These are phyloP conservation scores for Chionomys nivalis DNA, from an alignment of 2,113 vertebrate species.

Conservation along the genomic window DNA sequence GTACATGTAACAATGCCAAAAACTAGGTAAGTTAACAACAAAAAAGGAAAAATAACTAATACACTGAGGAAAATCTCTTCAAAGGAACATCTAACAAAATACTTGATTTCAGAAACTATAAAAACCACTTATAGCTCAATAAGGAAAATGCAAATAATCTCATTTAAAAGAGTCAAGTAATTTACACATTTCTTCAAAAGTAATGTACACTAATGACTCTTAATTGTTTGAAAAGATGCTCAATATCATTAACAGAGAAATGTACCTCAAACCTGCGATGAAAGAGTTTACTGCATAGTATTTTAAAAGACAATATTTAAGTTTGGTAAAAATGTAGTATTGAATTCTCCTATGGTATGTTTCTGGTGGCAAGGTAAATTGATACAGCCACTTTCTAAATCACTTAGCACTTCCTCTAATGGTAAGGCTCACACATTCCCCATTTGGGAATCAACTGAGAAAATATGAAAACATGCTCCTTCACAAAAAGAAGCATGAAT, in stretches of 20 bases:
- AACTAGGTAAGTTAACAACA: neutral
- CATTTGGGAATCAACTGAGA: neutral
- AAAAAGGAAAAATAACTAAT: neutral
- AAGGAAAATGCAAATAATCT: neutral
- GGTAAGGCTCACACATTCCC: neutral
- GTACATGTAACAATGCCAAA: neutral
- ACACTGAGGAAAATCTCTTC: neutral
- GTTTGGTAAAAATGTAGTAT: neutral
- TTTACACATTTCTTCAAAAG: neutral
- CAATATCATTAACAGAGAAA: neutral
- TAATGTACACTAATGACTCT: neutral
- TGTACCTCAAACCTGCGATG: neutral
- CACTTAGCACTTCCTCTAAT: neutral
- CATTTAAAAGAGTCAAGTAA: neutral
- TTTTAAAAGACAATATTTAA: neutral
- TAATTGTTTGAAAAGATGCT: neutral
- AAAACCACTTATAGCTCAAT: neutral
- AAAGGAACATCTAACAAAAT: neutral
- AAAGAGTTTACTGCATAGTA: neutral
- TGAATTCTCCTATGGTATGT: neutral
- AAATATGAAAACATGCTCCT: neutral
- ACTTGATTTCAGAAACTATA: neutral
- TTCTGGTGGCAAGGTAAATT: neutral
- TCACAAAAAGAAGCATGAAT: neutral
- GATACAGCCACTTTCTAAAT: neutral